Base-by-base conservation (phyloP, 2,888 invertebrate genomes). In the Tuta absoluta region DNA sequence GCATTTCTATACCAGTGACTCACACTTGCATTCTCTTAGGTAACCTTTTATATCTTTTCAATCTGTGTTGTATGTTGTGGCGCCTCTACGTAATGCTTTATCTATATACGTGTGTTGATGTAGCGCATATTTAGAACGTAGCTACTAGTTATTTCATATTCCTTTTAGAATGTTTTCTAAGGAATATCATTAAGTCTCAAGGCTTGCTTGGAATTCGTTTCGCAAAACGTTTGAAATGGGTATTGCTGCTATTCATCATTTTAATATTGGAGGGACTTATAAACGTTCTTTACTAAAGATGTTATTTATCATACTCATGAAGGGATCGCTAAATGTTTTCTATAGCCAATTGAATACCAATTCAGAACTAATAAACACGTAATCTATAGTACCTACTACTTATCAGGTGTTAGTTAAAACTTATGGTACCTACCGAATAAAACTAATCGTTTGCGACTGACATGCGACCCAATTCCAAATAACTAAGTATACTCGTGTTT, bases 401-500 rank as follows among this genome's bases (percentile, higher is more conserved):
- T 28, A 28, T 28, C 5, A 28, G 3, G 28, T 4, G 10, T 33
- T 33, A 5, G n/a, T n/a, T 8, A 33, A 48, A 48, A 48, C 48
- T 48, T 17, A 41, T 41, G 45, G 17, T 17, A 19, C 19, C 7
- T 17, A 19, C 19, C 7, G n/a, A 23, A 5, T 51, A 80, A 79
- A 84, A 84, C 85, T 84, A 84, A 84, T 85, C 75, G 11, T 7
- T 33, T 24, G 56, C 45, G 17, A n/a, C 45, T 8, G 4, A 17
- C 41, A 14, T 41, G 41, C 89, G 91, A 90, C 91, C 91, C 80
- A 91, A 91, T 91, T 91, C 82, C 79, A 70, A 81, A 74, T 79
- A 82, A 86, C 85, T 33, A 33, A 89, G 85, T 82, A 82, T 79
- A 83, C 80, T 80, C 83, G 81, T 91, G 91, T 91, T 91, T 91